phyloP scores from a whole-genome alignment of 1,140 invertebrate species.

The Ruditapes philippinarum region DNA sequence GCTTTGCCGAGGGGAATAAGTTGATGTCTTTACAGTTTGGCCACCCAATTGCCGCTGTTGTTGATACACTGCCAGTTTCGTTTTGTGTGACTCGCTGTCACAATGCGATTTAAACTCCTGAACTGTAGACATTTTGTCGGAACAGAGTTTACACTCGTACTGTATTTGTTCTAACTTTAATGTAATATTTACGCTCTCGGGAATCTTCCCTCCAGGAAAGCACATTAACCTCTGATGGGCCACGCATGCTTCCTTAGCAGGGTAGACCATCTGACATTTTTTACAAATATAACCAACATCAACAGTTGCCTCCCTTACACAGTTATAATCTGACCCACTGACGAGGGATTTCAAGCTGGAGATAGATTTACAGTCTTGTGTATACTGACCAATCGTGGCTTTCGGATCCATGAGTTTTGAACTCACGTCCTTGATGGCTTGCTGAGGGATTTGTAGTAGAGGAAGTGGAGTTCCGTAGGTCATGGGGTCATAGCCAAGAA shows the following conservation, averaged over 20 bases:
- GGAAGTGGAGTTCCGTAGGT: conserved; percentile 87
- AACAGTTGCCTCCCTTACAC: conserved; percentile 89
- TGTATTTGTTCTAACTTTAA: conserved; percentile 88
- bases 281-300: conserved; percentile 95
- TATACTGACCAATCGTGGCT: conserved; percentile 86
- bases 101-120: conserved; percentile 90
- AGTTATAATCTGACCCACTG: conserved; percentile 79
- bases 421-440: conserved; percentile 87
- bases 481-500: conserved; percentile 86
- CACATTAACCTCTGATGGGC: conserved; percentile 91
- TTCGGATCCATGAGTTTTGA: conserved; percentile 86
- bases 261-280: conserved; percentile 94
- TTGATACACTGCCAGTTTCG: conserved; percentile 69
- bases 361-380: conserved; percentile 87
- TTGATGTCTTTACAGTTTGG: conserved; percentile 19
- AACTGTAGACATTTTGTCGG: conserved; percentile 87
- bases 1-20: conserved; percentile 30
- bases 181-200: conserved; percentile 81
- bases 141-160: conserved; percentile 91
- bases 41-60: conserved; percentile 48
- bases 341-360: conserved; percentile 84
- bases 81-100: conserved; percentile 87
- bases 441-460: conserved; percentile 87
- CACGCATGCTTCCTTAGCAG: conserved; percentile 91
- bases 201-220: conserved; percentile 89